Conservation (phyloP, 2,113 vertebrate genomes). For the Archilochus colubris region DNA sequence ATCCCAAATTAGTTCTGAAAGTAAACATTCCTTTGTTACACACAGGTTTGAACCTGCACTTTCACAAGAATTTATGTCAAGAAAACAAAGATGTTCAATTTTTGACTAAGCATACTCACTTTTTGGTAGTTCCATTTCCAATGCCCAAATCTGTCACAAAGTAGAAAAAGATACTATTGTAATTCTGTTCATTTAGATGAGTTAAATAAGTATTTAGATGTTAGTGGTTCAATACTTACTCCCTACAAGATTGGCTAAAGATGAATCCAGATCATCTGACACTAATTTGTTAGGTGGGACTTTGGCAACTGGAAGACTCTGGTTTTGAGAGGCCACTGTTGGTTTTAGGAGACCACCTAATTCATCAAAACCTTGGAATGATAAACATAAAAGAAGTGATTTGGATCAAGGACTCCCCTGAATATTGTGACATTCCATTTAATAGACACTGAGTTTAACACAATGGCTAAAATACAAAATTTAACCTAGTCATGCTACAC, state of each 20-base stretch:
- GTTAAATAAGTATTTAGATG: background rate
- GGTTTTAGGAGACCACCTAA: conserved; percentile 95
- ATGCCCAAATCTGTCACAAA: conserved; percentile 90
- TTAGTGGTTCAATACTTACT: conserved; percentile 81
- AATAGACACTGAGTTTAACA: background rate
- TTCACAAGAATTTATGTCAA: background rate
- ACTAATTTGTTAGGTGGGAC: conserved; percentile 89
- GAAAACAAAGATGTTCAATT: background rate
- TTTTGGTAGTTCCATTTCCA: conserved; percentile 96
- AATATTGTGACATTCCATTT: background rate
- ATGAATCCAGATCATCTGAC: conserved; percentile 93
- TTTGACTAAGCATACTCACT: conserved; percentile 81
- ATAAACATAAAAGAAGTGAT: conserved; percentile 47
- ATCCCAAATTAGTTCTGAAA: background rate
- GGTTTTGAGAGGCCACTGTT: conserved; percentile 89
- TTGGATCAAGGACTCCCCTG: background rate
- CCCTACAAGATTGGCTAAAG: conserved; percentile 94
- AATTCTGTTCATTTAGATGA: background rate
- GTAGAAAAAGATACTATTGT: conserved; percentile 26
- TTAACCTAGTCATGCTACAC: background rate
- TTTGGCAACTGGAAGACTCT: conserved; percentile 83
- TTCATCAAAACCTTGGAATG: conserved; percentile 86
- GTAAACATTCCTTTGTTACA: accelerated
- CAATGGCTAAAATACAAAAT: background rate
- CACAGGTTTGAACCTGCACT: background rate